Percentiles rank a stretch among this genome's conserved stretches.
These are phyloP conservation scores for Cliona cf. orientalis DNA, from an alignment of 37 sponge, comb jelly and placozoan species.

Conservation along the genomic window DNA sequence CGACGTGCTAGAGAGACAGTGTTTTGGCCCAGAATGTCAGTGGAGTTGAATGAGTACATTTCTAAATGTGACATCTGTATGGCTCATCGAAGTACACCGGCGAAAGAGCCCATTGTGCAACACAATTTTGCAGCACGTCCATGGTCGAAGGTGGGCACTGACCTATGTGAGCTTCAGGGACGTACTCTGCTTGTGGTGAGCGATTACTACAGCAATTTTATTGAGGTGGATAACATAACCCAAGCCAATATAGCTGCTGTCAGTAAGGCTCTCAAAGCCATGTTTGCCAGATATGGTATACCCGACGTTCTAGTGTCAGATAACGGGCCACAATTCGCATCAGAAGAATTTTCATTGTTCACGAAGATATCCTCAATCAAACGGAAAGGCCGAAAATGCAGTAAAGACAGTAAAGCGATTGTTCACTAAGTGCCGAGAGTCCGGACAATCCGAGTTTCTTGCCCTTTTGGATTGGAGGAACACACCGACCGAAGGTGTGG, in stretches of 20 bases:
- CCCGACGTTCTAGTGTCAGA: conserved; percentile 42
- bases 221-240: conserved; percentile 42
- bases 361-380: conserved; percentile 48
- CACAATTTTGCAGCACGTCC: conserved; percentile 45
- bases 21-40: conserved; percentile 52
- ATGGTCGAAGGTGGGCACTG: conserved; percentile 46
- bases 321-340: conserved; percentile 52
- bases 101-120: conserved; percentile 21
- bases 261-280: conserved; percentile 22
- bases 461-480: conserved; percentile 48
- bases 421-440: conserved; percentile 27
- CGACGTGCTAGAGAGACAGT: background rate
- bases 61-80: conserved; percentile 39
- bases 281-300: conserved; percentile 56
- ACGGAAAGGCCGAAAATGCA: conserved; percentile 63
- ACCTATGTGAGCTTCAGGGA: conserved; percentile 51
- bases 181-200: conserved; percentile 27
- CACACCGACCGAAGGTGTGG: conserved; percentile 25
- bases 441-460: conserved; percentile 15
- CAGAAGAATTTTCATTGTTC: conserved; percentile 26
- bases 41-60: conserved; percentile 39
- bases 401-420: conserved; percentile 57
- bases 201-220: conserved; percentile 53
- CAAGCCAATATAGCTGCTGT: conserved; percentile 11
- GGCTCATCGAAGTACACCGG: background rate